Evolutionary conservation across 1,140 invertebrate species (phyloP), one percentile per base, ranked within the genome.

Genomic region (Schlechtendalia chinensis): DNA sequence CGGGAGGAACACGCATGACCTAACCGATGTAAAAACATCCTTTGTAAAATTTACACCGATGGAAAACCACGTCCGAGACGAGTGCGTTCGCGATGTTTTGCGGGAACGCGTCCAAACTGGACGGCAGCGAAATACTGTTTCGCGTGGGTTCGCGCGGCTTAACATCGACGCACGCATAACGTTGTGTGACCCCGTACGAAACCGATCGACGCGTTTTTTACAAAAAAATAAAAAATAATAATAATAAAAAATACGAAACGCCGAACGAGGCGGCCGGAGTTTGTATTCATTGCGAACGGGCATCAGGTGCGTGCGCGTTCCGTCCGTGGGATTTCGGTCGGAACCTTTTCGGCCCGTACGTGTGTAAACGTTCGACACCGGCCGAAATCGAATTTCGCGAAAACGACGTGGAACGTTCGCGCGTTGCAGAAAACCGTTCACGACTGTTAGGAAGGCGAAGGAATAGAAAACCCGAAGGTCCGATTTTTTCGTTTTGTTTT

Each of bases 291-390:
- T 53, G 47, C 17, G 24, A 54, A 72, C 54, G 24, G 69, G 69
- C 69, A 72, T 72, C 69, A 72, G 69, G 69, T 72, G 69, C 29
- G 47, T n/a, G 69, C 53, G 47, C 29, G 47, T 29, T 12, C 22
- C 24, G 24, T 72, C 17, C 17, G 47, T 19, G 69, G 47, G 69
- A 72, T 72, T 72, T 72, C 27, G 69, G 24, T 71, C 27, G 24
- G 50, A 69, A 69, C 67, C 16, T 5, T 69, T 72, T 72, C 29
- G 8, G 24, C 69, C 69, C 54, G 54, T 29, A 53, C 53, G n/a
- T 10, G 2, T 14, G 22, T 12, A 27, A 71, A 71, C 24, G 17
- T 17, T 12, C 27, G 53, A 67, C 47, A 24, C 22, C 12, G 65
- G 39, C 11, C 69, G 50, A 54, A 72, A 54, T 72, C 47, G 47